Percentiles rank a stretch among this genome's conserved stretches.
These are phyloP conservation scores for Luffia ferchaultella DNA, from an alignment of 2,888 invertebrate genomes.

Conservation along the genomic window DNA sequence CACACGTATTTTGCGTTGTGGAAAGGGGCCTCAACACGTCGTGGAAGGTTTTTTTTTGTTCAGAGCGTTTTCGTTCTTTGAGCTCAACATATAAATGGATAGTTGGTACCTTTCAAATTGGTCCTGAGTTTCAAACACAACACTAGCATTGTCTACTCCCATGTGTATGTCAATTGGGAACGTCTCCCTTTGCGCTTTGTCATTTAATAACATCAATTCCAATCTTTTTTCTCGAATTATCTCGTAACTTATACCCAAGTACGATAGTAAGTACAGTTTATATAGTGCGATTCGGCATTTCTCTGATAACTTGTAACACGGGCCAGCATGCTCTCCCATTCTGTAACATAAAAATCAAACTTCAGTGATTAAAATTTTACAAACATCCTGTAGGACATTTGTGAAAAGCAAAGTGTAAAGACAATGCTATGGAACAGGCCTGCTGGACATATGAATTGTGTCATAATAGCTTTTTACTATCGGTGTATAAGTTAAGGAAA, in stretches of 20 bases:
- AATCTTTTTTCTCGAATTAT: constrained; percentile 42
- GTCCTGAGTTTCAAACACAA: constrained; percentile 36
- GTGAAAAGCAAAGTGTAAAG: too few relatives aligned
- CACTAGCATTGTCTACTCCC: constrained; percentile 36
- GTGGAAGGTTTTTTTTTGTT: too few relatives aligned
- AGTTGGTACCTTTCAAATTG: constrained; percentile 53
- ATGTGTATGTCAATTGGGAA: constrained; percentile 39
- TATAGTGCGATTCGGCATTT: constrained; percentile 30
- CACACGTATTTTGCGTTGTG: too few relatives aligned
- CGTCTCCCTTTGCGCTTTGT: constrained; percentile 35
- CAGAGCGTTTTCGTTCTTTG: too few relatives aligned
- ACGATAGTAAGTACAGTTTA: constrained; percentile 46
- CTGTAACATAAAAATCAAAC: constrained; percentile 25
- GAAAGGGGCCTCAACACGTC: too few relatives aligned
- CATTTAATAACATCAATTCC: constrained; percentile 38
- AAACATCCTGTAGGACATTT: too few relatives aligned
- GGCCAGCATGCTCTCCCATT: constrained; percentile 31
- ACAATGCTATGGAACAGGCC: too few relatives aligned
- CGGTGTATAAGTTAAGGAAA: too few relatives aligned
- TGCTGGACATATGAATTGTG: too few relatives aligned
- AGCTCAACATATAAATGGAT: too few relatives aligned
- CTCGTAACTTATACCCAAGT: constrained; percentile 43
- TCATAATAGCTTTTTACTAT: too few relatives aligned
- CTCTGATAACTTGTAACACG: constrained; percentile 41
- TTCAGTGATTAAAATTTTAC: constrained; percentile 7